Base-by-base conservation (phyloP, 2,888 invertebrate species). In the Napeogenes sylphis region DNA sequence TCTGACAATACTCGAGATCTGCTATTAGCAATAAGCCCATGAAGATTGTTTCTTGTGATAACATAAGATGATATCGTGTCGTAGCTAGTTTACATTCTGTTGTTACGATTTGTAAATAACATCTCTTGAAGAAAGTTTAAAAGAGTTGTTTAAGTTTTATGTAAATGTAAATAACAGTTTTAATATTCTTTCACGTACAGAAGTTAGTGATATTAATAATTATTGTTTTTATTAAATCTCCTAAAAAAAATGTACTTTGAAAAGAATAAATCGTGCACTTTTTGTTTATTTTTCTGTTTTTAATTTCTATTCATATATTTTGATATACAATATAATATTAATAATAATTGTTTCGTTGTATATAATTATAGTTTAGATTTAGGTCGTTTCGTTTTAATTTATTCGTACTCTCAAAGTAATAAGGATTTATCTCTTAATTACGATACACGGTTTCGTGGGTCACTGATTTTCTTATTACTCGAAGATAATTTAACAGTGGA, bases 381-480 rank as follows among this genome's bases (percentile, higher is more conserved):
- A 21, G 2, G n/a, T 53, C 38, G 45, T 33, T 3, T 4, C 33
- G 47, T 13, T 45, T 13, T 6, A 8, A 33, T 54, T 55, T 59
- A 56, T 56, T 61, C 56, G 65, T 21, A 8, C 21, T 45, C 42
- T n/a, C 45, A 45, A 54, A 62, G 65, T 66, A 70, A 70, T 70
- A 65, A 68, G 68, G 54, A 46, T 45, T 61, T 63, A 68, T 70
- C 64, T 64, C 66, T 66, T 64, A 62, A 68, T 65, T 68, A 70
- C 67, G 62, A 60, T 62, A 64, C 56, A 61, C 45, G 53, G 56
- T 59, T 63, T 56, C 59, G 54, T 59, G 45, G 14, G 59, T 47
- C 35, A 57, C 47, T 58, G 64, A 60, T 63, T 63, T 30, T 57
- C 47, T 60, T 60, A 64, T 64, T 61, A 61, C 51, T 45, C 38